Evolutionary conservation across 2,113 vertebrate genomes (phyloP).

Genomic region (Vombatus ursinus): DNA sequence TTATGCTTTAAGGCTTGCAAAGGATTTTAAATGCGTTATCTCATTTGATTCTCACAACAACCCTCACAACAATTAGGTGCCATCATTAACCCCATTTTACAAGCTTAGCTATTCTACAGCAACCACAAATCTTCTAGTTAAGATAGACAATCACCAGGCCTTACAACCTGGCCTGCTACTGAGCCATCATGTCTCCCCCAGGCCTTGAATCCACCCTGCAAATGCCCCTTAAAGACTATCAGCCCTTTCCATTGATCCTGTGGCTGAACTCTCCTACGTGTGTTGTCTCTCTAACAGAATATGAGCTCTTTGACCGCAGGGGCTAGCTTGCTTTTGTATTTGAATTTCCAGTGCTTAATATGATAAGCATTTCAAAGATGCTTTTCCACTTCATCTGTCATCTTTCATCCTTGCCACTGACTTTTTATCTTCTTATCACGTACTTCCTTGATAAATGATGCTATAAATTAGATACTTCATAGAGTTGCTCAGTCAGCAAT

Average conservation of each 20-base stretch:
- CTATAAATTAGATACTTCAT: neutral
- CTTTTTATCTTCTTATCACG: neutral
- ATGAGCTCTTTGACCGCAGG: neutral
- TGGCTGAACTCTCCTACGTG: neutral
- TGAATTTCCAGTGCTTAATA: neutral
- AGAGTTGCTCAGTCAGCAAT: neutral
- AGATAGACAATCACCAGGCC: neutral
- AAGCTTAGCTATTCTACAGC: too few relatives aligned
- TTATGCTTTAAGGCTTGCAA: neutral
- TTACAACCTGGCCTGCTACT: neutral
- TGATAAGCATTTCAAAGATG: neutral
- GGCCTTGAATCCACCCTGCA: neutral
- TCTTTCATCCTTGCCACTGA: neutral
- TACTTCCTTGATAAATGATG: neutral
- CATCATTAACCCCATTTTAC: neutral
- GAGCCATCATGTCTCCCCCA: too few relatives aligned
- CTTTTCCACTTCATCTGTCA: neutral
- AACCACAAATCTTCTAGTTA: neutral
- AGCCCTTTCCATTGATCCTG: neutral
- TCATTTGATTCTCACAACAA: neutral
- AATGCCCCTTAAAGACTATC: neutral
- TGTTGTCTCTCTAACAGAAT: neutral
- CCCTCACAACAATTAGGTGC: neutral
- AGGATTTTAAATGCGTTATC: neutral
- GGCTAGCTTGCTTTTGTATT: neutral